Evolutionary conservation across 1,140 invertebrate genomes (phyloP), one percentile per base, ranked within the genome.

Genomic region (Papilio glaucus): DNA sequence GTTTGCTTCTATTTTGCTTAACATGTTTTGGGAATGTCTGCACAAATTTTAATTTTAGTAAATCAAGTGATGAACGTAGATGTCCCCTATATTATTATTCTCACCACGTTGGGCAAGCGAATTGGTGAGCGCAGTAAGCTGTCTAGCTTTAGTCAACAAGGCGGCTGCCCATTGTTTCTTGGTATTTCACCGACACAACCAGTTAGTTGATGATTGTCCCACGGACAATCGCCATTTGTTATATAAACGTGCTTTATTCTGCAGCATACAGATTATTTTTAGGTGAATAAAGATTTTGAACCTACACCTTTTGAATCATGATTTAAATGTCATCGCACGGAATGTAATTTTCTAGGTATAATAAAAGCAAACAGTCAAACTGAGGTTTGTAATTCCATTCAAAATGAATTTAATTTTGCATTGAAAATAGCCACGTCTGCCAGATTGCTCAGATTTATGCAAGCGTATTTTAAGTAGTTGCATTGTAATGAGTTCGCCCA

Each of bases 351-450:
- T n/a, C n/a, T 24, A 53, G 49, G 49, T 53, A 53, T 53, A 24
- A 53, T 45, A 53, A n/a, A n/a, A n/a, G 2, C 29, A 33, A 33
- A 53, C 49, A 24, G 8, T 53, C 21, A 24, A 53, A 53, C 49
- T 24, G 9, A 53, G 49, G 49, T 53, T 53, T 53, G 49, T 53
- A 53, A 53, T 53, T 53, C 21, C n/a, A 53, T 53, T 53, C 49
- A 24, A 24, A 53, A 53, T 53, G 49, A 53, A 53, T 53, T 53
- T 53, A 53, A 53, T 53, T 53, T 53, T 24, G 21, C 49, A 53
- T 24, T 24, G 49, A 53, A 49, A 53, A 53, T 53, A 24, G 49
- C 49, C 49, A 53, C 21, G 49, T 53, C 49, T 53, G 49, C 49
- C 49, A 24, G 18, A 53, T 53, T 24, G 49, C 21, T 53, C 49